Evolutionary conservation across 2,797 vertebrate species (phyloP).

Genomic region (Microhierax caerulescens): DNA sequence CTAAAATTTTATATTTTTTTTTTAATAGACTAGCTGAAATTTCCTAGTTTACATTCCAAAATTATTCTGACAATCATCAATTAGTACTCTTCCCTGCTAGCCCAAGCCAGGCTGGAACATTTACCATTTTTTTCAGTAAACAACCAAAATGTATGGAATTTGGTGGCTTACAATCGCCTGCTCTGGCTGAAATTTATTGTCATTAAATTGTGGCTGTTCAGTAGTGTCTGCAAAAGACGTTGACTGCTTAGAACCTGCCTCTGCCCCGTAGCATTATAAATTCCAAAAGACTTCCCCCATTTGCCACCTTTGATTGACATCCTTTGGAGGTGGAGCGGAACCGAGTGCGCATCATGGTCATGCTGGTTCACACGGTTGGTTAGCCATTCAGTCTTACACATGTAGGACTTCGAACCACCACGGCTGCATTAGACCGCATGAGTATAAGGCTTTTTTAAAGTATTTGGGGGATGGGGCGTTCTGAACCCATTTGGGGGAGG

Average conservation of each 20-base stretch:
- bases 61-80: neutral
- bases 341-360: rapidly evolving
- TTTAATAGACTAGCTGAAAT: neutral
- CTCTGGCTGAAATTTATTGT: neutral
- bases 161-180: neutral
- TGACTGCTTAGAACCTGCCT: neutral
- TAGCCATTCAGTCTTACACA: neutral
- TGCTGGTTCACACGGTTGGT: neutral
- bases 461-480: too few species aligned
- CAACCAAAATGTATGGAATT: neutral
- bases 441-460: neutral
- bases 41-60: neutral
- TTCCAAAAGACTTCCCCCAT: neutral
- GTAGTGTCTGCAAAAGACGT: neutral
- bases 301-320: neutral
- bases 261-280: neutral
- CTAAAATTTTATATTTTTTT: neutral
- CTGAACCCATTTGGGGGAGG: too few species aligned
- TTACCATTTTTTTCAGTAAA: neutral
- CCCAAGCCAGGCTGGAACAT: neutral
- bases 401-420: neutral
- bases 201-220: neutral
- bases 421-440: neutral
- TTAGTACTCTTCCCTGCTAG: neutral
- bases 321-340: neutral